phyloP scores from a whole-genome alignment of 2,888 invertebrate species.

The Lutraria lutraria region DNA sequence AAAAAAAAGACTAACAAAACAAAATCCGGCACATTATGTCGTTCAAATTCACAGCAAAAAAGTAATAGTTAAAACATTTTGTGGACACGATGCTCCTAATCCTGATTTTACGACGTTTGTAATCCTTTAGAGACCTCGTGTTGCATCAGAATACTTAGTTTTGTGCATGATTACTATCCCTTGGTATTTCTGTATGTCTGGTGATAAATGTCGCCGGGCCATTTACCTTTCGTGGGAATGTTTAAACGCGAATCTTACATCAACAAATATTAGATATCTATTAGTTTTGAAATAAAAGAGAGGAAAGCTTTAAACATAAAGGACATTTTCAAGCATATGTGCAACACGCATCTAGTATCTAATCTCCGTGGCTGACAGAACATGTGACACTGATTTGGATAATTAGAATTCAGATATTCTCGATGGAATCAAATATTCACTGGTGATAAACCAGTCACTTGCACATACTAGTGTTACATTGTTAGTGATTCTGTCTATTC shows the following conservation, averaged over 20 bases:
- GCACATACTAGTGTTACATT: no score
- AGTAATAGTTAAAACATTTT: background rate
- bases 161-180: background rate
- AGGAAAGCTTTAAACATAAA: background rate
- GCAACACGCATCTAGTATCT: background rate
- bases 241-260: background rate
- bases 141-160: background rate
- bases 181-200: background rate
- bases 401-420: background rate
- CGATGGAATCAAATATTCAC: background rate
- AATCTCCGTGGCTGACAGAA: background rate
- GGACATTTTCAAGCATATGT: background rate
- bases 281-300: conserved; percentile 10
- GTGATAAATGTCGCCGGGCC: background rate
- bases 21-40: no score
- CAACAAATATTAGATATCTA: conserved; percentile 7
- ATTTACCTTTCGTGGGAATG: no score
- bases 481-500: background rate
- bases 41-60: background rate
- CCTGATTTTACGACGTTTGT: background rate
- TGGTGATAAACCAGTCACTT: background rate
- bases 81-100: background rate
- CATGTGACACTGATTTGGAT: background rate
- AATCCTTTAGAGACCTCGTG: background rate
- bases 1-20: no score